Base-by-base conservation (phyloP, 2,797 vertebrate species). In the Pseudomugil tenellus region DNA sequence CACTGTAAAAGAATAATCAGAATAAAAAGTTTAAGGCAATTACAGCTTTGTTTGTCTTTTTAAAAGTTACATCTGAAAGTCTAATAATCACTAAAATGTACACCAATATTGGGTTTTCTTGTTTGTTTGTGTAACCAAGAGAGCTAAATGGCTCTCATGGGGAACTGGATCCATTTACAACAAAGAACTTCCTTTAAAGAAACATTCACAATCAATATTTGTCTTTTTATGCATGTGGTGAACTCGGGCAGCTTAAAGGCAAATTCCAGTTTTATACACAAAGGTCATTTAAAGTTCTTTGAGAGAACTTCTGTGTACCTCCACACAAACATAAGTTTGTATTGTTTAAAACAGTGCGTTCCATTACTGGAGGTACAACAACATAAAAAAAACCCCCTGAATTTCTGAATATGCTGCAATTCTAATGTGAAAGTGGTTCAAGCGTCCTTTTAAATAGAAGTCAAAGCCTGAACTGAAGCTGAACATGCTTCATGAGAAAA, bases 151-250 rank as follows among this genome's bases (percentile, higher is more conserved):
- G 9, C 25, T 26, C 34, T 55, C 19, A 32, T 6, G 14, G 39
- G 28, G 29, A 26, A 21, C 23, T 56, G 6, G 0, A 12, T 28
- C 21, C 3, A 63, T 16, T 26, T 37, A 3, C 37, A 41, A 17
- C 52, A 66, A 55, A 65, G 26, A 66, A 6, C 4, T 46, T 57
- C 57, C n/a, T 39, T 46, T 29, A 46, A 55, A 41, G 7, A 41
- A 16, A 39, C 11, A 31, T 19, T 12, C 17, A 6, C 1, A 31
- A 43, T 64, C 26, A 31, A 64, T 28, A 9, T 14, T 43, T 21
- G 28, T 43, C 13, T 19, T 56, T 64, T 72, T 13, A 70, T 62
- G 35, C 12, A 34, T 46, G n/a, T 26, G 2, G 6, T 26, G 16
- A 29, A 26, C 14, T 21, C 3, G 10, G 23, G 2, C 9, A 57